phyloP scores from a whole-genome alignment of 2,113 vertebrate genomes.

The Calonectris borealis region DNA sequence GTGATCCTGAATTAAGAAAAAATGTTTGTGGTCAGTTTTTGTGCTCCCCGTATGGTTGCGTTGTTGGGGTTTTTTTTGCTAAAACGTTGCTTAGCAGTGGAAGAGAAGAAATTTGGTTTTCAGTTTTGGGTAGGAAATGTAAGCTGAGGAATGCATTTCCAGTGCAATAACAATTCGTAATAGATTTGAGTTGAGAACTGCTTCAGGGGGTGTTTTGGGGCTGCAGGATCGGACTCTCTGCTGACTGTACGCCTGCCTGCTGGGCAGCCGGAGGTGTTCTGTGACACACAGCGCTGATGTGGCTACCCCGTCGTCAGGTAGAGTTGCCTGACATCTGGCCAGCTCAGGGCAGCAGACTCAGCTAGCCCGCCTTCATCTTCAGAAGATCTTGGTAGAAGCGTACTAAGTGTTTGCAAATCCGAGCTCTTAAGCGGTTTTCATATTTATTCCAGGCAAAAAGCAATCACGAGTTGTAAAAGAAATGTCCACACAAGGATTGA shows the following conservation, averaged over 20 bases:
- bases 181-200: background rate
- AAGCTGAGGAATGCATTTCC: background rate
- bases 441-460: background rate
- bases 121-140: background rate
- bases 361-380: background rate
- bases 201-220: too few relatives aligned
- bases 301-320: background rate
- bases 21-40: background rate
- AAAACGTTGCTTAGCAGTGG: background rate
- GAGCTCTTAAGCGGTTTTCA: background rate
- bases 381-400: background rate
- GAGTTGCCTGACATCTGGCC: background rate
- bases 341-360: background rate
- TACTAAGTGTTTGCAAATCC: background rate
- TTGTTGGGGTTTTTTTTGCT: background rate
- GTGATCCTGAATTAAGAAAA: background rate
- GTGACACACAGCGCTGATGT: fast-evolving
- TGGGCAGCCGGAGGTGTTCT: background rate
- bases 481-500: background rate
- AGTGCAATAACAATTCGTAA: background rate
- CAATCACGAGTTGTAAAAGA: background rate
- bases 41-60: background rate
- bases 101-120: background rate
- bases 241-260: background rate
- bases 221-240: background rate